Evolutionary conservation across 2,888 invertebrate species (phyloP).

Genomic region (Drosophila suboccidentalis): DNA sequence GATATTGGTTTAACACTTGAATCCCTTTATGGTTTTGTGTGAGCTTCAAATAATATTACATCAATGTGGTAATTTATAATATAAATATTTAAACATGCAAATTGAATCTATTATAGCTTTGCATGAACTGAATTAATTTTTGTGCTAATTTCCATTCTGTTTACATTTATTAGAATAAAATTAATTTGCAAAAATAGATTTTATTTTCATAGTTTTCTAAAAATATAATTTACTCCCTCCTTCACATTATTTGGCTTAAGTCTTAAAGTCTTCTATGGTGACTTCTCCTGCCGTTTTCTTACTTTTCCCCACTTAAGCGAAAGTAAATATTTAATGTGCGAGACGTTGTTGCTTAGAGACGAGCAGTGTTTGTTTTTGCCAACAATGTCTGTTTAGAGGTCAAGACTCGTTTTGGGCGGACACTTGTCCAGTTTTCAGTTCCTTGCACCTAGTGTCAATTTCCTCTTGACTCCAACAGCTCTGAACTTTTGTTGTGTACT

Average conservation of each 20-base stretch:
- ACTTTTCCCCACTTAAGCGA: slow-evolving; percentile 23
- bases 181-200: neutral
- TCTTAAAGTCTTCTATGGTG: slow-evolving; percentile 1
- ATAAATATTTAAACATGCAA: neutral
- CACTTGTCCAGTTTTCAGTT: slow-evolving; percentile 44
- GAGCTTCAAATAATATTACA: neutral
- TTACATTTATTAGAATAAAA: neutral
- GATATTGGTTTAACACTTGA: neutral
- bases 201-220: neutral
- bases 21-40: neutral
- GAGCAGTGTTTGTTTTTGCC: slow-evolving; percentile 33
- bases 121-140: neutral
- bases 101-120: neutral
- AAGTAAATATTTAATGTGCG: slow-evolving; percentile 61
- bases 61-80: neutral
- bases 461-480: slow-evolving; percentile 33
- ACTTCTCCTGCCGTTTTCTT: neutral
- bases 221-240: neutral
- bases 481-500: slow-evolving; percentile 14
- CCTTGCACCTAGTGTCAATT: slow-evolving; percentile 45
- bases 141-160: neutral
- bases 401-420: slow-evolving; percentile 17
- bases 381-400: neutral
- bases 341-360: slow-evolving; percentile 8
- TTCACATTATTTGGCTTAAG: neutral